phyloP scores from a whole-genome alignment of 2,797 vertebrate genomes.

The Merluccius polli region DNA sequence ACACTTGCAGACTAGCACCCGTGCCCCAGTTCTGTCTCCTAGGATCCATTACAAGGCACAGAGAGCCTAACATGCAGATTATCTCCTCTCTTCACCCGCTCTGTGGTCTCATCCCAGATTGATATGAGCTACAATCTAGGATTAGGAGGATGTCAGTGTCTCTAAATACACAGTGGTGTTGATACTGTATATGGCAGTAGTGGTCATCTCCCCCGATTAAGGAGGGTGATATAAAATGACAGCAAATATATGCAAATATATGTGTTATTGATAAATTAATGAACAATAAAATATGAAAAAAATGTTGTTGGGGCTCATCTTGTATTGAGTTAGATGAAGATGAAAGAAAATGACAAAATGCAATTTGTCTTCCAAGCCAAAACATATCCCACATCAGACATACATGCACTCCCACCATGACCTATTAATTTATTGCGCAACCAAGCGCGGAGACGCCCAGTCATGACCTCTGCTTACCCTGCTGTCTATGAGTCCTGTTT shows the following conservation, averaged over 20 bases:
- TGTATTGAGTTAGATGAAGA: neutral
- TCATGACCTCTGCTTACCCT: slow-evolving; percentile 37
- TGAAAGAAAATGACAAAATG: too few relatives aligned
- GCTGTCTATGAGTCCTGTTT: slow-evolving; percentile 53
- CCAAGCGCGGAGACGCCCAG: slow-evolving; percentile 13
- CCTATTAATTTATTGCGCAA: neutral
- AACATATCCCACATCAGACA: neutral
- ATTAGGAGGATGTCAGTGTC: slow-evolving; percentile 21
- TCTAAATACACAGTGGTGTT: slow-evolving; percentile 21
- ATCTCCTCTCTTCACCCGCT: neutral
- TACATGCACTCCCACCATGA: slow-evolving; percentile 3
- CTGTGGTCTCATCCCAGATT: slow-evolving; percentile 25
- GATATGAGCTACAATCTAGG: slow-evolving; percentile 25
- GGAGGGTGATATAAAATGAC: neutral
- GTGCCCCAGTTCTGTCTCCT: neutral
- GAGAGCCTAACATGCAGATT: slow-evolving; percentile 15
- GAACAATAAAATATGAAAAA: too few relatives aligned
- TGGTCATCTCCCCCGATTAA: neutral
- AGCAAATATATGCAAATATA: neutral
- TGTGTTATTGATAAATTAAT: too few relatives aligned
- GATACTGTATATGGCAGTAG: neutral
- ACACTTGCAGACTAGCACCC: neutral
- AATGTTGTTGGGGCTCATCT: neutral
- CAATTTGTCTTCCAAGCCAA: neutral
- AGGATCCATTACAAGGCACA: neutral